phyloP scores from a whole-genome alignment of 2,888 invertebrate genomes.

The Anaspis maculata region DNA sequence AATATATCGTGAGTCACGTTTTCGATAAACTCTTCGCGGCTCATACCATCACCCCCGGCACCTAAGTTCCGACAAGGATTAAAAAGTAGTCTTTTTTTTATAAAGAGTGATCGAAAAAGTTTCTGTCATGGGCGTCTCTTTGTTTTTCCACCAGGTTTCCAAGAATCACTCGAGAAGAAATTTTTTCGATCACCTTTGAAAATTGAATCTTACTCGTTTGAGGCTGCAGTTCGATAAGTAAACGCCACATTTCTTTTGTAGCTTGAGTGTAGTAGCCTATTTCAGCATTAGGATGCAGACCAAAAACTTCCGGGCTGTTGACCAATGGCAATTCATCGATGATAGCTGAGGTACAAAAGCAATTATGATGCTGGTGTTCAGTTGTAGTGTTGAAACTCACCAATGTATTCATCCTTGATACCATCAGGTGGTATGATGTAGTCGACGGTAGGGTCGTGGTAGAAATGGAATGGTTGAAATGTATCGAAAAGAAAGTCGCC shows the following conservation, averaged over 20 bases:
- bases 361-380: constrained; percentile 1
- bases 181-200: background rate
- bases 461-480: constrained; percentile 89
- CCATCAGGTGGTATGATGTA: constrained; percentile 69
- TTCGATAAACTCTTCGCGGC: constrained; percentile 81
- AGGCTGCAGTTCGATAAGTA: constrained; percentile 82
- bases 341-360: constrained; percentile 29
- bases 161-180: too few relatives aligned
- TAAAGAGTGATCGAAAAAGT: background rate
- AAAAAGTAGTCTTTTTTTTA: background rate
- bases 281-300: constrained; percentile 90
- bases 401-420: constrained; percentile 61
- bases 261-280: constrained; percentile 89
- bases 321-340: constrained; percentile 75
- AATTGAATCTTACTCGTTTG: constrained; percentile 61
- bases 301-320: constrained; percentile 86
- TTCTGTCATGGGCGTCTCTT: too few relatives aligned
- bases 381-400: constrained; percentile 45
- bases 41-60: constrained; percentile 60
- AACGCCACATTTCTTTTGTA: constrained; percentile 76
- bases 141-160: too few relatives aligned
- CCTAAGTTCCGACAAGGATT: constrained; percentile 46
- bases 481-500: constrained; percentile 89
- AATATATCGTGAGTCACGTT: constrained; percentile 70
- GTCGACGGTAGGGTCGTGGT: constrained; percentile 61